Evolutionary conservation across 1,140 invertebrate species (phyloP).

Genomic region (Rhopalosiphum maidis): DNA sequence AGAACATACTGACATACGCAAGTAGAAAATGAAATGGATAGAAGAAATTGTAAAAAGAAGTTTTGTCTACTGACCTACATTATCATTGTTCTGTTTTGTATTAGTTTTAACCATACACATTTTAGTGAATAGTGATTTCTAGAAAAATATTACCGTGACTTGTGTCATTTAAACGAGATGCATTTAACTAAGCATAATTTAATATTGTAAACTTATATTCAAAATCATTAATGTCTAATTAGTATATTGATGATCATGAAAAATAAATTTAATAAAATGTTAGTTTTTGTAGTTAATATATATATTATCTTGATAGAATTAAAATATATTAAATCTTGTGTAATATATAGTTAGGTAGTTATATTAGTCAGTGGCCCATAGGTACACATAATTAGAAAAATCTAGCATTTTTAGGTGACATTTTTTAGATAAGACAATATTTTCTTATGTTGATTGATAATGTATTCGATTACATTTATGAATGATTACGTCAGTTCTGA

Average conservation of each 20-base stretch:
- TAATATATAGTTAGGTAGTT: not conserved
- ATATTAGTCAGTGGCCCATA: not conserved
- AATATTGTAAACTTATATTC: not conserved
- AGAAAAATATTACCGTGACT: not conserved
- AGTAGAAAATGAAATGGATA: not conserved
- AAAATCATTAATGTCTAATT: not conserved
- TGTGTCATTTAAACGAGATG: not conserved
- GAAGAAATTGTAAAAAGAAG: constrained; percentile 14
- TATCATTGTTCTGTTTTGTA: constrained; percentile 28
- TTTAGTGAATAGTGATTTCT: not conserved
- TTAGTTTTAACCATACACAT: not conserved
- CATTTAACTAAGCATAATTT: not conserved
- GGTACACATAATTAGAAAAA: not conserved
- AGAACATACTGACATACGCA: not conserved
- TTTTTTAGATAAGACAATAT: not conserved
- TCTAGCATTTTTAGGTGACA: not conserved
- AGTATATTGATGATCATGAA: not conserved
- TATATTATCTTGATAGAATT: no score
- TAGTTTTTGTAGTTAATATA: no score
- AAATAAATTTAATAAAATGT: no score
- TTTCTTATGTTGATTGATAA: not conserved
- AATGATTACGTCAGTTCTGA: not conserved
- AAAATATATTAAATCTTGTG: no score
- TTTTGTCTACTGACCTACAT: constrained; percentile 14
- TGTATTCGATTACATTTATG: not conserved